These are phyloP conservation scores for Cariama cristata DNA, from an alignment of 2,113 vertebrate genomes.

Conservation along the genomic window DNA sequence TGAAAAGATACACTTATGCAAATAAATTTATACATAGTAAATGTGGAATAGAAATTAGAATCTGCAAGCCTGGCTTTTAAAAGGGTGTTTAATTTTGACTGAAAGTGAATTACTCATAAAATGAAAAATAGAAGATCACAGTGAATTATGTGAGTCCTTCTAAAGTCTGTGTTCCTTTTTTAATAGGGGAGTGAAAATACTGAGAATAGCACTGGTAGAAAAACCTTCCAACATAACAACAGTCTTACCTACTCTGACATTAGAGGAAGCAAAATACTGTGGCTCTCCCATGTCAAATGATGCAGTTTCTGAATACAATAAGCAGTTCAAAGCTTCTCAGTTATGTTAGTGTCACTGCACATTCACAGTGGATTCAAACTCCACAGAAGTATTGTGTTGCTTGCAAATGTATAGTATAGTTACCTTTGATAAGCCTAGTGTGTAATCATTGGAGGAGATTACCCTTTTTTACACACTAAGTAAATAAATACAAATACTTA, in stretches of 20 bases:
- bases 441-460: neutral
- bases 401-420: neutral
- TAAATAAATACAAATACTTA: neutral
- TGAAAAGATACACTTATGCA: neutral
- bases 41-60: neutral
- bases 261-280: neutral
- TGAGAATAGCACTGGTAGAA: neutral
- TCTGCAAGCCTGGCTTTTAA: neutral
- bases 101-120: neutral
- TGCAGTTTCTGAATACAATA: neutral
- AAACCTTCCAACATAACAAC: neutral
- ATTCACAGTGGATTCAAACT: neutral
- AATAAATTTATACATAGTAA: neutral
- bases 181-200: neutral
- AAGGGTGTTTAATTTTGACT: neutral
- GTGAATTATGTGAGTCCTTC: neutral
- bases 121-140: neutral
- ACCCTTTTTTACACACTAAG: neutral
- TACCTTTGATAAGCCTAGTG: neutral
- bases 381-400: neutral
- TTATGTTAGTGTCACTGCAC: neutral
- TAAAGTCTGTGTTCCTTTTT: neutral
- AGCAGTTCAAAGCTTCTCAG: neutral
- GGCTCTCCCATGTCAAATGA: neutral
- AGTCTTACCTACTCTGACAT: neutral